Percentiles rank a stretch among this genome's conserved stretches.
Evolutionary conservation across 2,113 vertebrate genomes (phyloP).

Genomic region (Panurus biarmicus): DNA sequence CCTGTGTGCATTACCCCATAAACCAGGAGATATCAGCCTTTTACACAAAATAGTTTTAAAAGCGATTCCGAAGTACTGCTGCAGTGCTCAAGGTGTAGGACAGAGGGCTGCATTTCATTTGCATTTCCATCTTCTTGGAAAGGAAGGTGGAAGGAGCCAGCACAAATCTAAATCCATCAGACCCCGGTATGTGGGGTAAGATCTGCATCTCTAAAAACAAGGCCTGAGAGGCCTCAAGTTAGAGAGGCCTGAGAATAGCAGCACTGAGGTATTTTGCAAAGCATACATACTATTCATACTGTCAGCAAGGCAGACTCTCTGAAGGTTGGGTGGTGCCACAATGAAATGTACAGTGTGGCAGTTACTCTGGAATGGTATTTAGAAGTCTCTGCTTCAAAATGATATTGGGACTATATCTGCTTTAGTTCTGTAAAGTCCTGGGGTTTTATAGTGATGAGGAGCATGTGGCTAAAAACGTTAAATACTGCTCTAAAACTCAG

Average conservation of each 20-base stretch:
- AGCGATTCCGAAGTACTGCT: not conserved
- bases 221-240: not conserved
- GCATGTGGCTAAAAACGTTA: not conserved
- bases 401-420: not conserved
- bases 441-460: not conserved
- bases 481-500: not conserved
- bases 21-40: not conserved
- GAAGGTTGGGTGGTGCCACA: not conserved
- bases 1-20: not conserved
- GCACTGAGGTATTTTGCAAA: not conserved
- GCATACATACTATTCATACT: not conserved
- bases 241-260: not conserved
- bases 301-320: not conserved
- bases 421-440: not conserved
- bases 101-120: not conserved
- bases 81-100: rapidly evolving
- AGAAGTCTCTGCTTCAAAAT: not conserved
- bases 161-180: not conserved
- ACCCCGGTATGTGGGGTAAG: not conserved
- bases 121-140: not conserved
- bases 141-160: not conserved
- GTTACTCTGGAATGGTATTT: not conserved
- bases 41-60: not conserved
- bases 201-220: not conserved
- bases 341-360: rapidly evolving